Percentiles rank a stretch among this genome's conserved stretches.
These are phyloP conservation scores for Zaprionus lachaisei DNA, from an alignment of 1,140 invertebrate genomes.

Conservation along the genomic window DNA sequence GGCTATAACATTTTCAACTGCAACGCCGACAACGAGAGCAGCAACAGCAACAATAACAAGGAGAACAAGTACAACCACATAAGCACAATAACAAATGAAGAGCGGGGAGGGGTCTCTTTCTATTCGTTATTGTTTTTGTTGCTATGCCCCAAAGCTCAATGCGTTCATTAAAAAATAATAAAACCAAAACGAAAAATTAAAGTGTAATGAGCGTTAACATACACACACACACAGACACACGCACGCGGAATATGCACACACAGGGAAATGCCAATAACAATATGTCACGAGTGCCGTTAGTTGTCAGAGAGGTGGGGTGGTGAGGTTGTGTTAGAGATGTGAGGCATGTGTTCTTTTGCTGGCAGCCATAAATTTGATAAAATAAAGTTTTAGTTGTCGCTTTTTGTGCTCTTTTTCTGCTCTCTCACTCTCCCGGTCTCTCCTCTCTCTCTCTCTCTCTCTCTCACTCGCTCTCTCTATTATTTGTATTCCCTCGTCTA, in stretches of 20 bases:
- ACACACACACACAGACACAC: conserved; percentile 24
- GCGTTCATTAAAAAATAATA: conserved; percentile 68
- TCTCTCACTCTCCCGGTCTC: neutral
- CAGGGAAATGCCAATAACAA: conserved; percentile 68
- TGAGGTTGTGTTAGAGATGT: conserved; percentile 3
- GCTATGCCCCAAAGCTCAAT: conserved; percentile 39
- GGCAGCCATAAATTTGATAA: conserved; percentile 78
- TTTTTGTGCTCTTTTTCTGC: conserved; percentile 43
- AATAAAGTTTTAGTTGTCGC: conserved; percentile 77
- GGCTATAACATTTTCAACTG: conserved; percentile 50
- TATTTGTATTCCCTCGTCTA: conserved; percentile 38
- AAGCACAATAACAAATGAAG: conserved; percentile 41
- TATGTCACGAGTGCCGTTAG: conserved; percentile 59
- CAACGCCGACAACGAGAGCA: conserved; percentile 19
- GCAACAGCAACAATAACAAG: conserved; percentile 13
- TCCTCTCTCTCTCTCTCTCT: conserved; percentile 2
- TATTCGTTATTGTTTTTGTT: conserved; percentile 32
- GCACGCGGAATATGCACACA: conserved; percentile 7
- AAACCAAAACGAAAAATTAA: conserved; percentile 52
- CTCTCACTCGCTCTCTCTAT: conserved; percentile 16
- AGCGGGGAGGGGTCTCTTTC: neutral
- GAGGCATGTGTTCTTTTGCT: conserved; percentile 16
- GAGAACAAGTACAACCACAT: conserved; percentile 26
- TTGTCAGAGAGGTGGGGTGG: neutral
- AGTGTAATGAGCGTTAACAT: conserved; percentile 49